Evolutionary conservation across 2,888 invertebrate species (phyloP).

Genomic region (Lepidochitona cinerea): DNA sequence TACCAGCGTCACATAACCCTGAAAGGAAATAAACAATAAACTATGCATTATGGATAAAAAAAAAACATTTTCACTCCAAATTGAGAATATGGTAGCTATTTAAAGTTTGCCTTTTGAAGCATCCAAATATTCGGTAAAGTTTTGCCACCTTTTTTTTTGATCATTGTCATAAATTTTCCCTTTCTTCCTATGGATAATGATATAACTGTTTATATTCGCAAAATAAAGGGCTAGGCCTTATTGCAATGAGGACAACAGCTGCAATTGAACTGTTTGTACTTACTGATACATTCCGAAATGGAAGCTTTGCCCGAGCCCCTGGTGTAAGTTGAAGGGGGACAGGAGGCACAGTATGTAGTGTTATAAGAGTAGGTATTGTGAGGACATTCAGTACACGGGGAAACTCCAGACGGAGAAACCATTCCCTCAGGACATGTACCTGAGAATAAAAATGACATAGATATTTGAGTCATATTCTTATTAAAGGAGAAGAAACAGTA

Average conservation of each 20-base stretch:
- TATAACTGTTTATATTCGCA: too few species aligned
- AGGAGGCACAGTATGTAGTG: conserved; percentile 37
- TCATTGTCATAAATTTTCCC: too few species aligned
- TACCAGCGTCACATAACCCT: conserved; percentile 41
- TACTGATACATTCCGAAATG: conserved; percentile 39
- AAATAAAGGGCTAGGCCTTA: too few species aligned
- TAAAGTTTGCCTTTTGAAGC: too few species aligned
- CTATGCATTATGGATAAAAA: too few species aligned
- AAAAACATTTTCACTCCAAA: too few species aligned
- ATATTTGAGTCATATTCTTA: too few species aligned
- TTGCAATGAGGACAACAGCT: conserved; percentile 41
- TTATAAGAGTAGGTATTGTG: conserved; percentile 41
- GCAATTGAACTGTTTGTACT: conserved; percentile 20
- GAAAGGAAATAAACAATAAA: conserved; percentile 10
- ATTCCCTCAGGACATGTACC: conserved; percentile 9
- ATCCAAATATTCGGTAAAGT: too few species aligned
- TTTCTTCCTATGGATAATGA: too few species aligned
- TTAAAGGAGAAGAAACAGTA: too few species aligned
- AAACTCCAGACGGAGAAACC: conserved; percentile 32
- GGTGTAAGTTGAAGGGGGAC: conserved; percentile 37
- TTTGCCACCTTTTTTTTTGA: too few species aligned
- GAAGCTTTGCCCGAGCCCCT: conserved; percentile 32
- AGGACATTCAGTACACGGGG: conserved; percentile 48
- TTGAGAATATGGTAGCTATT: too few species aligned
- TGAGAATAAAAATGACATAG: background rate